These are phyloP conservation scores for Eurois occulta DNA, from an alignment of 2,888 invertebrate species.

Conservation along the genomic window DNA sequence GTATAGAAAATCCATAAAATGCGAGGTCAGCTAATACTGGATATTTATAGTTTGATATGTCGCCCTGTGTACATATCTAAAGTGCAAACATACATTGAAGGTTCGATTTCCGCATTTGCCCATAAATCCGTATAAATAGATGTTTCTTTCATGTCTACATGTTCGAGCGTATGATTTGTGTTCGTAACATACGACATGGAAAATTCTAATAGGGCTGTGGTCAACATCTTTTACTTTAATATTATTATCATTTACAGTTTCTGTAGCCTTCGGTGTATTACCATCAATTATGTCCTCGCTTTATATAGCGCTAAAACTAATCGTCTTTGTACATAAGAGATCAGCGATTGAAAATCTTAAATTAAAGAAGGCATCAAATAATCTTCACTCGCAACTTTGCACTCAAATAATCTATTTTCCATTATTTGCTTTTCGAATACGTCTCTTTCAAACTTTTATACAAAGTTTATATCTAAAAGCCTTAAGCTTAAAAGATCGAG, in stretches of 20 bases:
- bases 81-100: slow-evolving; percentile 42
- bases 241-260: not conserved
- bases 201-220: slow-evolving; percentile 7
- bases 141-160: slow-evolving; percentile 25
- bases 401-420: slow-evolving; percentile 51
- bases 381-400: slow-evolving; percentile 36
- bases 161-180: slow-evolving; percentile 51
- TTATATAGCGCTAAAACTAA: slow-evolving; percentile 16
- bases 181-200: slow-evolving; percentile 21
- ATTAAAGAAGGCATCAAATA: slow-evolving; percentile 16
- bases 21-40: not conserved
- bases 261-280: not conserved
- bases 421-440: slow-evolving; percentile 50
- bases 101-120: slow-evolving; percentile 50
- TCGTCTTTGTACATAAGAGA: slow-evolving; percentile 36
- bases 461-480: slow-evolving; percentile 57
- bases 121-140: slow-evolving; percentile 55
- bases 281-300: not conserved
- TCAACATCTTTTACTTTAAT: not conserved
- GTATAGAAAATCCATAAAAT: not conserved
- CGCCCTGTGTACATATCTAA: slow-evolving; percentile 16
- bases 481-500: slow-evolving; percentile 44
- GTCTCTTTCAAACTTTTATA: slow-evolving; percentile 37
- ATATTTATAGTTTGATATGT: not conserved
- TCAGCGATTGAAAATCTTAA: slow-evolving; percentile 16